Percentiles rank a stretch among this genome's conserved stretches.
These are phyloP conservation scores for Chloroceryle amazona DNA, from an alignment of 2,797 vertebrate genomes.

Conservation along the genomic window DNA sequence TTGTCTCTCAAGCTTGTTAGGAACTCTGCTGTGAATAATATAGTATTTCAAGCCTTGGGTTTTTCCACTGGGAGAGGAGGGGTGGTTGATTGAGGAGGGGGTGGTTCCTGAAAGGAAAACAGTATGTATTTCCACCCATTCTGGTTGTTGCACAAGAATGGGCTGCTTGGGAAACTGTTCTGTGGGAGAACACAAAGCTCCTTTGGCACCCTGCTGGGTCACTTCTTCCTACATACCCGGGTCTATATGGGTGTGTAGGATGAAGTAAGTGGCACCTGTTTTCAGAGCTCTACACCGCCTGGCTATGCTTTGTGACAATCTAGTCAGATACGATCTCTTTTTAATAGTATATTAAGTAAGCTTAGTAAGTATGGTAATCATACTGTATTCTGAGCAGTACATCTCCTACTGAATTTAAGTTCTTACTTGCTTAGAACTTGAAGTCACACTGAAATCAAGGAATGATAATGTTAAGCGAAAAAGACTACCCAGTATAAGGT, in stretches of 20 bases:
- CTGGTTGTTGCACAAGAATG: not conserved
- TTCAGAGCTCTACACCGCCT: not conserved
- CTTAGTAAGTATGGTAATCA: not conserved
- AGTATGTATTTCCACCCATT: not conserved
- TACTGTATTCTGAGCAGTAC: rapidly evolving
- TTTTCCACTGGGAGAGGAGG: not conserved
- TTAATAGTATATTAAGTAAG: not conserved
- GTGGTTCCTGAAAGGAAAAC: not conserved
- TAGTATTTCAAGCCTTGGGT: not conserved
- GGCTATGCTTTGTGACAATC: not conserved
- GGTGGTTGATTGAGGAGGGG: rapidly evolving
- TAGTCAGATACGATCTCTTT: not conserved
- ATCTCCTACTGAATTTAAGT: not conserved
- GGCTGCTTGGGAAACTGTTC: not conserved
- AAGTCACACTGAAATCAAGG: not conserved
- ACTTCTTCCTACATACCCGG: not conserved
- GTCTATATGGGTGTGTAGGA: rapidly evolving
- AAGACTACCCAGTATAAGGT: not conserved
- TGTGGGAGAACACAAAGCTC: not conserved
- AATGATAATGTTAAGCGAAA: not conserved
- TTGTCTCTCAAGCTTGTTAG: not conserved
- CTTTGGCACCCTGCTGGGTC: not conserved
- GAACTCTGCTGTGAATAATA: not conserved
- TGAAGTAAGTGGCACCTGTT: not conserved
- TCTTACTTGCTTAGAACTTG: not conserved